phyloP scores from a whole-genome alignment of 2,797 vertebrate species.

The Eurystomus glaucurus region DNA sequence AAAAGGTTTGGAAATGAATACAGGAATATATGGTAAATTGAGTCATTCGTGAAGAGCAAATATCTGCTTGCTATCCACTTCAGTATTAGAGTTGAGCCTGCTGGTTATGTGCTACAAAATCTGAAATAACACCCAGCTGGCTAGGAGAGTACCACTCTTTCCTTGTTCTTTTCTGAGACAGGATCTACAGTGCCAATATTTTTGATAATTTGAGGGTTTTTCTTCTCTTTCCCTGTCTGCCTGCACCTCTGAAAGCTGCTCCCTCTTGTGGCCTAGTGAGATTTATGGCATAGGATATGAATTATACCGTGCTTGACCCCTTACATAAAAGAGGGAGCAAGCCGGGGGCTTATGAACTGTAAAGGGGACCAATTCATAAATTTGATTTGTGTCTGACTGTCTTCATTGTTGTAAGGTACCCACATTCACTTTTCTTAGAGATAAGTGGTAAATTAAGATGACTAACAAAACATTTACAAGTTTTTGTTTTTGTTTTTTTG shows the following conservation, averaged over 20 bases:
- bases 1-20: not conserved
- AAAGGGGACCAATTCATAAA: not conserved
- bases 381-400: not conserved
- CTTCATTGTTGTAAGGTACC: not conserved
- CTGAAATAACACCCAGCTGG: not conserved
- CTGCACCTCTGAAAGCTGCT: slow-evolving; percentile 55
- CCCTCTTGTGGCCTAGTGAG: slow-evolving; percentile 64
- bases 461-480: not conserved
- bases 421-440: not conserved
- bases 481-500: too few relatives aligned
- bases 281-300: not conserved
- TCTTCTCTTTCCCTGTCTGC: not conserved
- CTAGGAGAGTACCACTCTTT: not conserved
- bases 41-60: not conserved
- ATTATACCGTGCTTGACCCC: not conserved
- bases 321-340: not conserved
- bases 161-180: not conserved
- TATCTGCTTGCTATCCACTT: not conserved
- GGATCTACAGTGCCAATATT: not conserved
- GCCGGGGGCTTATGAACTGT: not conserved
- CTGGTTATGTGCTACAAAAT: not conserved
- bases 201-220: not conserved
- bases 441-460: not conserved
- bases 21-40: not conserved
- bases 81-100: not conserved